phyloP scores from a whole-genome alignment of 2,113 vertebrate species.

The Indicator indicator region DNA sequence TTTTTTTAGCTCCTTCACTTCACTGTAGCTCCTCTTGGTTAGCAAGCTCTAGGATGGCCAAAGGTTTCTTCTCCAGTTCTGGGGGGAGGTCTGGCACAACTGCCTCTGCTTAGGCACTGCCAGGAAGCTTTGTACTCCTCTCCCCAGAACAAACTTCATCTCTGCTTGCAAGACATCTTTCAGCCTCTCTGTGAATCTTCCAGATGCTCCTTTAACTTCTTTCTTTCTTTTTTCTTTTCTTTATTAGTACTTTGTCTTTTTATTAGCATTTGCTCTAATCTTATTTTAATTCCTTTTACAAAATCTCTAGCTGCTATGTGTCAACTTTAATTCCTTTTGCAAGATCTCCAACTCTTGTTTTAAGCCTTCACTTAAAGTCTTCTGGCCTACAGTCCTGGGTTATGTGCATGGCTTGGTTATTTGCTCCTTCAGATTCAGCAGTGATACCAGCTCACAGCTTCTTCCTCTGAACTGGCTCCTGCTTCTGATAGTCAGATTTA shows the following conservation, averaged over 20 bases:
- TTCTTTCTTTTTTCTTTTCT: too few species aligned
- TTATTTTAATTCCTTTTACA: constrained; percentile 44
- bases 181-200: neutral
- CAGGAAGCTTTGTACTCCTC: neutral
- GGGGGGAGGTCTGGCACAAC: neutral
- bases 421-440: neutral
- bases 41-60: neutral
- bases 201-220: neutral
- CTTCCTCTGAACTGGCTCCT: neutral
- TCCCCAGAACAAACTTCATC: neutral
- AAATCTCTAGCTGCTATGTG: constrained; percentile 26
- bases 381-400: constrained; percentile 24
- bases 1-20: neutral
- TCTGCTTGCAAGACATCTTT: neutral
- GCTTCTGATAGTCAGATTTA: neutral
- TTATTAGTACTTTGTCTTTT: neutral
- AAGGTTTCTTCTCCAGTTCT: neutral
- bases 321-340: constrained; percentile 42
- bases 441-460: neutral
- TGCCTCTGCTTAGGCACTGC: fast-evolving
- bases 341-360: constrained; percentile 40
- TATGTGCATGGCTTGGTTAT: neutral
- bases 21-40: neutral
- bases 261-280: constrained; percentile 48
- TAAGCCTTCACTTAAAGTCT: constrained; percentile 30